Conservation (phyloP, 2,888 invertebrate species). For the Sinopyrophorus schimmeli region DNA sequence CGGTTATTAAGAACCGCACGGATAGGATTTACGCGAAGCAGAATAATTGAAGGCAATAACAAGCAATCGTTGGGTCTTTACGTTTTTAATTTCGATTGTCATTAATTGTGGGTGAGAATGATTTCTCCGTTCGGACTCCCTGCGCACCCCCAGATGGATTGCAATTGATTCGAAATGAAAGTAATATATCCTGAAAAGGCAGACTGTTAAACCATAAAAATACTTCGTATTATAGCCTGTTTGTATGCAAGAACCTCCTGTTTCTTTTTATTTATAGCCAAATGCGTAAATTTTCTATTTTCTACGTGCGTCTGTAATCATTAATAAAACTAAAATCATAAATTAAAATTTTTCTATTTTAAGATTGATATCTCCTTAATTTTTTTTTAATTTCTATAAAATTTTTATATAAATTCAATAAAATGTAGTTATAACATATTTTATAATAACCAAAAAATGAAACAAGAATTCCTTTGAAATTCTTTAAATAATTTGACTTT, state of each 20-base stretch:
- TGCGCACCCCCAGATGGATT: conserved; percentile 44
- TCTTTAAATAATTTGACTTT: too few relatives aligned
- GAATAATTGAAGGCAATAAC: conserved; percentile 38
- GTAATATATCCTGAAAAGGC: conserved; percentile 54
- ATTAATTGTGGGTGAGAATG: conserved; percentile 52
- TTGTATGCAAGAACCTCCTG: conserved; percentile 33
- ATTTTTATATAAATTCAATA: too few relatives aligned
- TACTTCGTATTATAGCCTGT: conserved; percentile 45
- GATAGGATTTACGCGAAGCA: conserved; percentile 13
- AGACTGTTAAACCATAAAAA: conserved; percentile 53
- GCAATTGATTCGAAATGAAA: conserved; percentile 56
- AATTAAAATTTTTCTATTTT: too few relatives aligned
- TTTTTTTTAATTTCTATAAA: too few relatives aligned
- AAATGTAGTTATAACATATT: too few relatives aligned
- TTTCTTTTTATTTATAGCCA: too few relatives aligned
- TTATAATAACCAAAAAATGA: too few relatives aligned
- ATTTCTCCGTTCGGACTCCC: conserved; percentile 38
- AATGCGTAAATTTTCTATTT: too few relatives aligned
- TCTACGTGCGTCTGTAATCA: too few relatives aligned
- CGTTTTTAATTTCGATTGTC: conserved; percentile 56
- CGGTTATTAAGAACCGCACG: conserved; percentile 13
- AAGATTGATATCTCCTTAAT: too few relatives aligned
- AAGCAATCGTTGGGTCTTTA: conserved; percentile 44
- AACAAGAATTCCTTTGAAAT: too few relatives aligned
- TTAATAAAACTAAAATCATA: too few relatives aligned